Evolutionary conservation across 2,797 vertebrate species (phyloP), one percentile per base, ranked within the genome.

Genomic region (Sebastiscus tertius): DNA sequence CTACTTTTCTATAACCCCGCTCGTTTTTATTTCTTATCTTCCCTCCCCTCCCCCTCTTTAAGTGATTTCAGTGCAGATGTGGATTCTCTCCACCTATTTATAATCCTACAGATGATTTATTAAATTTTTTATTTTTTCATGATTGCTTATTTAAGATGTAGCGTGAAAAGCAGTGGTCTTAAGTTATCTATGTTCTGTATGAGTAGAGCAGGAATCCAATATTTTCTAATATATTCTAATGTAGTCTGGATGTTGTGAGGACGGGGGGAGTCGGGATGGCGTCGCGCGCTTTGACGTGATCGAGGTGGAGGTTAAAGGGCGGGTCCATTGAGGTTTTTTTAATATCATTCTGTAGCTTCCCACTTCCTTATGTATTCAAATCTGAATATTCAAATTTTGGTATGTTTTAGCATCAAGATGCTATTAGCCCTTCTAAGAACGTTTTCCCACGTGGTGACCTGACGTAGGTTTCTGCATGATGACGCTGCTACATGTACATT

Each of bases 101-200:
- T 97, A 96, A 97, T 95, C 96, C 94, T 93, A 95, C 94, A 97
- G 94, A 97, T 97, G 96, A 97, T 96, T 98, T 97, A 95, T 97
- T 90, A 82, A 0, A 42, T 92, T 96, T 94, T 96, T 90, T 96
- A 82, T 95, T 97, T 97, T 97, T 94, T 90, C 90, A 89, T 93
- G 92, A 95, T 97, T 95, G 95, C 94, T 97, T 97, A 96, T 96
- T 97, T 96, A 96, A 96, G 94, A 95, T 93, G 86, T 89, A 87
- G 89, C 92, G 92, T 96, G 96, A 95, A 39, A 39, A 95, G 95
- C 95, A 94, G 96, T 96, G 96, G 96, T 94, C 93, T 94, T 93
- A 93, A 94, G 87, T 94, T 93, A 87, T 92, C 87, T 85, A 54
- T 92, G 85, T 90, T 90, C 70, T 76, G 75, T 92, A 72, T 79